Evolutionary conservation across 2,113 vertebrate genomes (phyloP), one percentile per base, ranked within the genome.

Genomic region (Rhagologus leucostigma): DNA sequence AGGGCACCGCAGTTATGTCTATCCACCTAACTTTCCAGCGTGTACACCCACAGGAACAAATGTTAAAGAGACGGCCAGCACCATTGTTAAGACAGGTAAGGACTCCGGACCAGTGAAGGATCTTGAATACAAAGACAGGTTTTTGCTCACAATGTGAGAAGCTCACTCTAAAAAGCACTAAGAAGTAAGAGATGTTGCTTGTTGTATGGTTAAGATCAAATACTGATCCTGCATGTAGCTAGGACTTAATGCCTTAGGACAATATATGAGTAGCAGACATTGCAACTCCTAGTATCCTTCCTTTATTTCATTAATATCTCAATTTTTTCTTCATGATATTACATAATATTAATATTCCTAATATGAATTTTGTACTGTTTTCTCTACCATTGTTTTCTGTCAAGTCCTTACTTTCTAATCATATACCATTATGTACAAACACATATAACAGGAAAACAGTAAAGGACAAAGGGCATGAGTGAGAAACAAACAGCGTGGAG

Each of bases 381-480:
- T 71, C 74, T 77, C 74, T 95, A 95, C 15, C 14, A 10, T 24
- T 84, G 63, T 88, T 92, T 97, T 95, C 46, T 90, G 77, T 79
- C 56, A 89, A 78, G 49, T 87, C 60, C 46, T 87, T 84, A 87
- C 14, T 83, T 60, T 74, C 52, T 91, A 87, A 57, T 11, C 37
- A 68, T 75, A 56, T 30, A 84, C 53, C 8, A 6, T 87, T 95
- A 82, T 18, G 63, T 42, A 94, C 19, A 87, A 87, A 89, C 18
- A 93, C 59, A 82, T 52, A 71, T 17, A 90, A 41, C n/a, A 71
- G 89, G 44, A 88, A 50, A 89, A 85, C 73, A 84, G 68, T 37
- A 81, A 93, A 94, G 56, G 49, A 71, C 68, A 79, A 87, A 90
- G 39, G 33, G 4, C 19, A n/a, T 76, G 41, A 95, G 47, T 62